phyloP scores from a whole-genome alignment of 2,113 vertebrate species.

The Eptesicus fuscus region DNA sequence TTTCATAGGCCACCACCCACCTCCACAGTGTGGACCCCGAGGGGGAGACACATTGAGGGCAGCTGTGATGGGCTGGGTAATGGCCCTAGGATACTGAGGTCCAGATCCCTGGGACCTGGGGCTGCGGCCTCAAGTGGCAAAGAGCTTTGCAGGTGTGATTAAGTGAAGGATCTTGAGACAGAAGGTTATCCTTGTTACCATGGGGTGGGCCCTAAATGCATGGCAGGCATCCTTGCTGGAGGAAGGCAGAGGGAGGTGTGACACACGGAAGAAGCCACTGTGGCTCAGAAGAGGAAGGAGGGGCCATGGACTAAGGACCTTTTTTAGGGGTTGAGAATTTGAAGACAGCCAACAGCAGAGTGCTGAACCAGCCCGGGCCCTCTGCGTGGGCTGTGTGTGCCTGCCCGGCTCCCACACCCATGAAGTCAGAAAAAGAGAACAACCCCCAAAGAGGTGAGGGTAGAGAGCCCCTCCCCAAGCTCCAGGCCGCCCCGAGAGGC shows the following conservation, averaged over 20 bases:
- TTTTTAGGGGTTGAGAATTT: neutral
- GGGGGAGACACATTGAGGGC: neutral
- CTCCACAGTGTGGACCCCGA: neutral
- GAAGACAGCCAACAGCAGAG: neutral
- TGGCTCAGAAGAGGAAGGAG: fast-evolving
- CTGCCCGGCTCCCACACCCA: neutral
- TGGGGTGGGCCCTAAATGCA: fast-evolving
- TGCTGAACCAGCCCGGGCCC: neutral
- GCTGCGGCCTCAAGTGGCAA: fast-evolving
- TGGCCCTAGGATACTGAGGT: neutral
- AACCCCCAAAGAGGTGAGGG: neutral
- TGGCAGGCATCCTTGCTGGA: neutral
- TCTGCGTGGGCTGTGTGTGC: fast-evolving
- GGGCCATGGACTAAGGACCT: neutral
- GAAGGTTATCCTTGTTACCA: neutral
- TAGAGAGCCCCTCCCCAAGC: neutral
- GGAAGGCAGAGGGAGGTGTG: neutral
- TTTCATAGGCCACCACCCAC: neutral
- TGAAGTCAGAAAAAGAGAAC: neutral
- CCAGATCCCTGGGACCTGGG: neutral
- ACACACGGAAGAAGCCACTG: neutral
- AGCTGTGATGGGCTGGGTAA: no score
- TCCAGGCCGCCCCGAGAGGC: neutral
- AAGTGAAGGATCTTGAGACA: neutral
- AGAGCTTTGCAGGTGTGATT: no score